Evolutionary conservation across 2,797 vertebrate species (phyloP), one percentile per base, ranked within the genome.

Genomic region (Tangara arthus): DNA sequence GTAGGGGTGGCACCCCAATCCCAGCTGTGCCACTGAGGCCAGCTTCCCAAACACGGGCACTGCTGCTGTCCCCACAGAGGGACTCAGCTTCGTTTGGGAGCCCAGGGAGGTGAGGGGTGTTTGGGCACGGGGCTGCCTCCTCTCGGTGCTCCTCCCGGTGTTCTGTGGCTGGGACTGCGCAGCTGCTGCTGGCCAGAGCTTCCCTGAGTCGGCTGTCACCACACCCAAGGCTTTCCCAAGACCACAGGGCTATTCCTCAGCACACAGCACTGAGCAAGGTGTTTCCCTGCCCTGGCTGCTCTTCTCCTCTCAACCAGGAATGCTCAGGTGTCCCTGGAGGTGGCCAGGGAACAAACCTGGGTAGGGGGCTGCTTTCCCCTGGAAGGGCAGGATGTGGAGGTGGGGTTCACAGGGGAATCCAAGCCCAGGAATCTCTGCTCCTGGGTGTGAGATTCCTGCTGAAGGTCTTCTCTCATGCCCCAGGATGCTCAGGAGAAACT

Each of bases 251-350:
- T 47, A 2, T 59, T 85, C 53, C 63, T 65, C 59, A 49, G 12
- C 8, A 3, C 13, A 2, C 69, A 47, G n/a, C 35, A 3, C 50
- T 3, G 26, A 72, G 42, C 41, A 34, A 28, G 46, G 76, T 49
- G 8, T 83, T 92, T 55, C 69, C 77, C 50, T 86, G 60, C 56
- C 42, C 37, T 83, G 75, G 75, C 63, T 68, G 41, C 59, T 82
- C 41, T 60, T 55, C 30, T 79, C 16, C 37, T 84, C 66, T 28
- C 6, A 59, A 53, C 10, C 22, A 70, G 68, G 21, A 80, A 15
- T 34, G 41, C 41, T 60, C 59, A 34, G 20, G 2, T 49, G 55
- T 52, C 34, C 50, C 59, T 0, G 0, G 41, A 52, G 41, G 22
- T 56, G 41, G 26, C 59, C 50, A 22, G 35, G 47, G 82, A 77